Conservation (phyloP, 2,113 vertebrate species). For the Myocastor coypus region DNA sequence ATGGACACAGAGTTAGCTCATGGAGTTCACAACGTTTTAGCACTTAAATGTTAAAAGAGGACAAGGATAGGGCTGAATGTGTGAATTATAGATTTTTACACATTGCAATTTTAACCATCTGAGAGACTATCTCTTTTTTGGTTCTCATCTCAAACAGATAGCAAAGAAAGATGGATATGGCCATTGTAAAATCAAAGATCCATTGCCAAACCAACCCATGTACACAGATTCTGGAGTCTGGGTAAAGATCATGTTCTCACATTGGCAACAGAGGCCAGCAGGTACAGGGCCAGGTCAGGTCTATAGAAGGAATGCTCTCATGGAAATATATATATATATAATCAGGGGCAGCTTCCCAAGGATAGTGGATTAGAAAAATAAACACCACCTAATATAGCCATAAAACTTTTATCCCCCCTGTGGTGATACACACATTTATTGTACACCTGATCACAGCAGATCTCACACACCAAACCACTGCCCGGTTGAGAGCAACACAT, state of each 20-base stretch:
- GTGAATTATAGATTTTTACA: not conserved
- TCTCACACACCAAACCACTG: too few relatives aligned
- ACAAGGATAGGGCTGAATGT: not conserved
- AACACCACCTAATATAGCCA: too few relatives aligned
- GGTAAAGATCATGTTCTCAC: not conserved
- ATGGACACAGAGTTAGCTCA: not conserved
- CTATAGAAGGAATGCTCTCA: not conserved
- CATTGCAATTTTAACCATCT: not conserved
- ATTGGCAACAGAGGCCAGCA: not conserved
- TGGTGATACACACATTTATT: too few relatives aligned
- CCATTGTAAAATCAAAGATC: not conserved
- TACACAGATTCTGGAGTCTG: not conserved
- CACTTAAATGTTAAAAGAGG: not conserved
- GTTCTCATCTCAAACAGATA: not conserved
- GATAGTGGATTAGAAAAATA: too few relatives aligned
- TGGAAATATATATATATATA: too few relatives aligned
- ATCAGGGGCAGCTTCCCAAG: too few relatives aligned
- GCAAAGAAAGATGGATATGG: not conserved
- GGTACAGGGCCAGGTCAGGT: not conserved
- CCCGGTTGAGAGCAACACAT: too few relatives aligned
- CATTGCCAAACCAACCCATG: not conserved
- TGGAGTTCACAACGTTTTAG: constrained; percentile 23
- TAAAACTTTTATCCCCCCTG: too few relatives aligned
- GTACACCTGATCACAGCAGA: too few relatives aligned
- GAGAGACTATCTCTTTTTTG: not conserved